Base-by-base conservation (phyloP, 1,140 invertebrate genomes). In the Delia radicum region DNA sequence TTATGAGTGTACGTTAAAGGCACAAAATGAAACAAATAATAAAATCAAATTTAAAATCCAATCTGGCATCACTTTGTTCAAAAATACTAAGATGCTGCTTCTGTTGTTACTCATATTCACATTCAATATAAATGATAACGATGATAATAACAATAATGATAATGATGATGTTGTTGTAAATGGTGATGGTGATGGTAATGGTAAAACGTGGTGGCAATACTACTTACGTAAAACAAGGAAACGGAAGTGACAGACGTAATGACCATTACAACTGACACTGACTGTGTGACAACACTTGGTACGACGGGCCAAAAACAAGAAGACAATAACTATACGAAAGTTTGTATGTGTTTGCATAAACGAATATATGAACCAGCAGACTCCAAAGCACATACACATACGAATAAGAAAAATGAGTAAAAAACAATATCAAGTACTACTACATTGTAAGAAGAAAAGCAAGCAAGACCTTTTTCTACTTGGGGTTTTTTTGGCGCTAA, bases 401-500 rank as follows among this genome's bases (percentile, higher is more conserved):
- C n/a, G n/a, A n/a, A n/a, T n/a, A n/a, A n/a, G n/a, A n/a, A n/a
- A n/a, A n/a, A n/a, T n/a, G n/a, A n/a, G 10, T 21, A 55, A 55
- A 18, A 21, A 55, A 55, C 48, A 4, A 13, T 37, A 37, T 3
- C n/a, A 21, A 21, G 48, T 55, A 55, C 48, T 55, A n/a, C n/a
- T n/a, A n/a, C 18, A 55, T 42, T 21, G 48, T 55, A 55, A 55
- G 18, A 55, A 55, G 21, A 21, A 55, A 21, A 55, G 15, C 18
- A 55, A 21, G 1, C 18, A 55, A 18, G 48, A 18, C 48, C 48
- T 21, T 55, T 55, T 55, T 55, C 24, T 55, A 6, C 46, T 18
- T 21, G 48, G 48, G 48, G 48, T 33, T 21, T 37, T 82, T 82
- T 83, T 83, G 77, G 82, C 82, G 83, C 80, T 83, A 82, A 82